These are phyloP conservation scores for Homalodisca vitripennis DNA, from an alignment of 1,140 invertebrate species.

Conservation along the genomic window DNA sequence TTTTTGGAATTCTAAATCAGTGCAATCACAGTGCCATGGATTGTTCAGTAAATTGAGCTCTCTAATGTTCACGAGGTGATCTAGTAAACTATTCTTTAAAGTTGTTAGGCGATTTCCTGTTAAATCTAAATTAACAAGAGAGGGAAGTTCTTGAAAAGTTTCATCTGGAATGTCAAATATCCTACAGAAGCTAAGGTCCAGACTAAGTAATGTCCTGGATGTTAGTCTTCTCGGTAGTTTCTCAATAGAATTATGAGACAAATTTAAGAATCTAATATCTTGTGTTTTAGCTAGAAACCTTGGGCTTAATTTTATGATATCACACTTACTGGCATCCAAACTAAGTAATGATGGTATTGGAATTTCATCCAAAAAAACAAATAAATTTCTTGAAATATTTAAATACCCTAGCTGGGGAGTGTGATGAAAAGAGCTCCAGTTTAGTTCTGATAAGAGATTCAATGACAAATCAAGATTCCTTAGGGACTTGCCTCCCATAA, in stretches of 20 bases:
- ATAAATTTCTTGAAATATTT: conserved; percentile 28
- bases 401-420: background rate
- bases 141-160: conserved; percentile 16
- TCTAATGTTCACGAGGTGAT: background rate
- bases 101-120: conserved; percentile 29
- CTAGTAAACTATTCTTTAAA: conserved; percentile 13
- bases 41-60: conserved; percentile 28
- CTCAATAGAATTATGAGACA: conserved; percentile 28
- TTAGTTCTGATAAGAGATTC: conserved; percentile 13
- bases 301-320: conserved; percentile 11
- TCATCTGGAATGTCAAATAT: background rate
- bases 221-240: conserved; percentile 14
- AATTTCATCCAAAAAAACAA: conserved; percentile 20
- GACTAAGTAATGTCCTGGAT: conserved; percentile 2
- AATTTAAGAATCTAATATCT: conserved; percentile 19
- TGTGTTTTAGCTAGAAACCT: background rate
- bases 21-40: conserved; percentile 30
- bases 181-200: conserved; percentile 30
- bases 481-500: conserved; percentile 1
- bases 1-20: conserved; percentile 6
- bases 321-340: conserved; percentile 27
- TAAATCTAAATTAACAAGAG: conserved; percentile 3
- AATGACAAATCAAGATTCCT: conserved; percentile 15
- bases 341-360: background rate
- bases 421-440: conserved; percentile 3